phyloP scores from a whole-genome alignment of 1,140 invertebrate species.

The Leptinotarsa defecta region DNA sequence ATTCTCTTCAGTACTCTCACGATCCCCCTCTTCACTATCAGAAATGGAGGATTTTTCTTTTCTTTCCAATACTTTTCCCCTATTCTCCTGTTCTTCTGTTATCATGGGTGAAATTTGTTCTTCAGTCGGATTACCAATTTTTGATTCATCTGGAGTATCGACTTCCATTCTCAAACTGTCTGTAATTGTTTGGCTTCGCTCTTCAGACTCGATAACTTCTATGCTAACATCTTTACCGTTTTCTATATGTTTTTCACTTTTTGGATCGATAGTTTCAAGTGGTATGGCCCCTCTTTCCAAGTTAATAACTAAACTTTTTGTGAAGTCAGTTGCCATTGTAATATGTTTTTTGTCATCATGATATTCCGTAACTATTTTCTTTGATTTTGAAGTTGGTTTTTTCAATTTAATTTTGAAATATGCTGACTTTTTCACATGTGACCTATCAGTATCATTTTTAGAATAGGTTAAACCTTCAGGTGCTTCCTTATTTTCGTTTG shows the following conservation, averaged over 20 bases:
- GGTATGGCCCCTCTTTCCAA: not conserved
- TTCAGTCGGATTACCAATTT: too few relatives aligned
- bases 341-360: not conserved
- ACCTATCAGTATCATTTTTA: not conserved
- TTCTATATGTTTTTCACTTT: not conserved
- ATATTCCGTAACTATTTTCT: not conserved
- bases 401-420: slow-evolving; percentile 12
- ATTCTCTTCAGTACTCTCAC: not conserved
- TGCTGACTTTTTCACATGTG: not conserved
- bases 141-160: not conserved
- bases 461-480: too few relatives aligned
- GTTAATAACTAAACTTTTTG: not conserved
- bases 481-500: too few relatives aligned
- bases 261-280: not conserved
- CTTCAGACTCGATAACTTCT: not conserved
- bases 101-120: too few relatives aligned
- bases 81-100: not conserved
- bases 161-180: not conserved
- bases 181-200: not conserved
- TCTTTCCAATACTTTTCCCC: not conserved
- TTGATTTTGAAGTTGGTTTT: not conserved
- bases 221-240: not conserved
- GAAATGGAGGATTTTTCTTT: not conserved
- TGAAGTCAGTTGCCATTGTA: not conserved
- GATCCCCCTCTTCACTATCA: not conserved